Evolutionary conservation across 1,140 invertebrate genomes (phyloP).

Genomic region (Scaptodrosophila lebanonensis): DNA sequence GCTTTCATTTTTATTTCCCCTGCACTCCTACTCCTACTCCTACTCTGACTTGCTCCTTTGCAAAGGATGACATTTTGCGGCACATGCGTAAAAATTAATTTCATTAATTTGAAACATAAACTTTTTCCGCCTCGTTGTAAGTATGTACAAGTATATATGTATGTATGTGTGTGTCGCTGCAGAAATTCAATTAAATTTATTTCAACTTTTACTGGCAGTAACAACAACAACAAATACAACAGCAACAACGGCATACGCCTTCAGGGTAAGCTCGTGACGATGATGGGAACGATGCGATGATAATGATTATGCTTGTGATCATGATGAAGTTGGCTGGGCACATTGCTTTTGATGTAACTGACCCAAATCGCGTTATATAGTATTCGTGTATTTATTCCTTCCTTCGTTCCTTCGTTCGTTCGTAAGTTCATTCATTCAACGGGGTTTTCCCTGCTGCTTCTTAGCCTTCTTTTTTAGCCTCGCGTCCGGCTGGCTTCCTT

Average conservation of each 20-base stretch:
- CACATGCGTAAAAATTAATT: conserved; percentile 49
- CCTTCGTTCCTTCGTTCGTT: conserved; percentile 7
- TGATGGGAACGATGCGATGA: conserved; percentile 18
- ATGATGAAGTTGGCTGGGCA: too few relatives aligned
- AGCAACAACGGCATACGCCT: conserved; percentile 24
- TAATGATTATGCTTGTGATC: conserved; percentile 49
- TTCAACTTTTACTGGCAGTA: conserved; percentile 67
- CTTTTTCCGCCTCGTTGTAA: conserved; percentile 12
- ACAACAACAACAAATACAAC: conserved; percentile 27
- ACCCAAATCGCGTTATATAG: conserved; percentile 52
- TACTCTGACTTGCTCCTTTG: not conserved
- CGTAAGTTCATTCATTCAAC: conserved; percentile 28
- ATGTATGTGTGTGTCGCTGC: conserved; percentile 35
- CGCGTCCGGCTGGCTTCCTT: too few relatives aligned
- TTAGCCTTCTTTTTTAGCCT: too few relatives aligned
- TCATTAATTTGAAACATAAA: too few relatives aligned
- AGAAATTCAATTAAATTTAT: conserved; percentile 69
- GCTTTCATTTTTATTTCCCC: not conserved
- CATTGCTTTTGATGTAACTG: conserved; percentile 59
- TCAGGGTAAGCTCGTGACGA: conserved; percentile 16
- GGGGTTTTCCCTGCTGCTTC: conserved; percentile 42
- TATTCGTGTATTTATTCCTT: conserved; percentile 24
- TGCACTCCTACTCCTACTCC: not conserved
- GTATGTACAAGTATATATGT: conserved; percentile 4
- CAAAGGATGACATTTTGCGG: conserved; percentile 20